Evolutionary conservation across 2,888 invertebrate genomes (phyloP), one percentile per base, ranked within the genome.

Genomic region (Autographa gamma): DNA sequence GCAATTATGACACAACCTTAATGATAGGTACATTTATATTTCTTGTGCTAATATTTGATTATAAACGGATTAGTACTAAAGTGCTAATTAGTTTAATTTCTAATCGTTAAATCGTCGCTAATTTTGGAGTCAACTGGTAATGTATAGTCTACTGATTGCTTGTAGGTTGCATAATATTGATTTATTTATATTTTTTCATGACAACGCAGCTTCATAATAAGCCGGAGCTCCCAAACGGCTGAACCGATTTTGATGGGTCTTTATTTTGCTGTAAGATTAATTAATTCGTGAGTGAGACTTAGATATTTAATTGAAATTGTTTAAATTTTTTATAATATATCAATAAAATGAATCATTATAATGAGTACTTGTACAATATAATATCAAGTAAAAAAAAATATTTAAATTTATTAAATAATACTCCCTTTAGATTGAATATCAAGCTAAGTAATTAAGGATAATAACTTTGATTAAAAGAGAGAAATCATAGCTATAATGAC

Each of bases 1-100:
- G 79, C 66, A 63, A 61, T 69, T 34, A 66, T 16, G 59, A 38
- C 48, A 19, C 66, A n/a, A 69, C 4, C 69, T 74, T 76, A 69
- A 79, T 61, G 60, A 69, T 32, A n/a, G n/a, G n/a, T n/a, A 41
- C 59, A 60, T 62, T 34, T 58, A 56, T 63, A 58, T 14, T 63
- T 66, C 68, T 56, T 63, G 18, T 73, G 32, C 52, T n/a, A 6
- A 63, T 31, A 41, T 66, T 54, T 34, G 41, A 18, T 60, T 38
- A 32, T 43, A 19, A 0, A 1, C 18, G 11, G 18, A 19, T 54
- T 56, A 56, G 54, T 56, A 25, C 11, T 19, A 5, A 11, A 13
- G 11, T 56, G 13, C 54, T 56, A 25, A 56, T 25, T 19, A 56
- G 18, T 2, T 25, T n/a, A 48, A 38, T 38, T 48, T 48, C 3